phyloP scores from a whole-genome alignment of 1,140 invertebrate genomes.

The Lordiphosa collinella region DNA sequence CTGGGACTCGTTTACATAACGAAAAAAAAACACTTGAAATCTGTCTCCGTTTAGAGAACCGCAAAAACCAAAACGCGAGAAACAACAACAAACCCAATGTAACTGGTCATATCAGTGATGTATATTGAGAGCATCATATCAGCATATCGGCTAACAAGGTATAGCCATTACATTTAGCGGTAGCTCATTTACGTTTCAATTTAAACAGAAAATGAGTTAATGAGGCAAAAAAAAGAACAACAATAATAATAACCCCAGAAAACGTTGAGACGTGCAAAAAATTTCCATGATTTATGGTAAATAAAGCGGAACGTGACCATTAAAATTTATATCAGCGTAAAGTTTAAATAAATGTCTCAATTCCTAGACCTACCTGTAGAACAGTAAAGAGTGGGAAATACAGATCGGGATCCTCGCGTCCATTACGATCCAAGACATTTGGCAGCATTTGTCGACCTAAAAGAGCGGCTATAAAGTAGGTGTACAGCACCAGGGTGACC shows the following conservation, averaged over 20 bases:
- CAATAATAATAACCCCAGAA: constrained; percentile 28
- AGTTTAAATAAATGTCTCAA: constrained; percentile 12
- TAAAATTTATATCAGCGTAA: constrained; percentile 31
- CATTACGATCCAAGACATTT: constrained; percentile 80
- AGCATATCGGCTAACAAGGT: constrained; percentile 48
- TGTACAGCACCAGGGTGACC: constrained; percentile 93
- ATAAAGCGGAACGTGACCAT: constrained; percentile 58
- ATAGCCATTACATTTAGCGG: constrained; percentile 53
- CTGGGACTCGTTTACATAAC: constrained; percentile 65
- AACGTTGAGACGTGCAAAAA: constrained; percentile 52
- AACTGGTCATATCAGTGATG: constrained; percentile 35
- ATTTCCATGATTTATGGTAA: constrained; percentile 45
- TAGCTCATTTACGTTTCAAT: constrained; percentile 40
- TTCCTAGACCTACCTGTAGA: constrained; percentile 85
- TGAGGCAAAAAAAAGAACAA: constrained; percentile 21
- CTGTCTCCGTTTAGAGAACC: constrained; percentile 39
- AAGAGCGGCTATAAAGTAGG: constrained; percentile 93
- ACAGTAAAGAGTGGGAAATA: constrained; percentile 96
- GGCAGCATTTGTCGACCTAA: constrained; percentile 91
- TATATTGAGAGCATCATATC: constrained; percentile 20
- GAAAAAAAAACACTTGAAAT: constrained; percentile 57
- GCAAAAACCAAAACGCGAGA: constrained; percentile 48
- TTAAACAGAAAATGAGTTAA: constrained; percentile 32
- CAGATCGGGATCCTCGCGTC: constrained; percentile 86
- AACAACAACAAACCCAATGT: constrained; percentile 15